phyloP scores from a whole-genome alignment of 2,888 invertebrate species.

The Oscheius sp. region DNA sequence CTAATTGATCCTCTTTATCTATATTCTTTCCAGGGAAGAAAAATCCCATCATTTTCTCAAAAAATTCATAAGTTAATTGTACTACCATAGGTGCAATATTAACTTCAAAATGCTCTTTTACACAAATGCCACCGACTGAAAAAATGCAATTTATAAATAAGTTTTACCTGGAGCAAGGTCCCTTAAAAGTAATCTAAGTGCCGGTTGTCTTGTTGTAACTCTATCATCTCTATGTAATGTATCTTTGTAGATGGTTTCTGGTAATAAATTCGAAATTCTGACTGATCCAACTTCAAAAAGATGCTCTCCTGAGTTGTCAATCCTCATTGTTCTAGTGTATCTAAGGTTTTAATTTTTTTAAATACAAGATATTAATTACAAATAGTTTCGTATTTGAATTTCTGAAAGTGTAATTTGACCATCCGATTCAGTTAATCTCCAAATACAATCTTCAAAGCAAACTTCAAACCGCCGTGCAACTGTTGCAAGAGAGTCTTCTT shows the following conservation, averaged over 20 bases:
- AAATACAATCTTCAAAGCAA: constrained; percentile 96
- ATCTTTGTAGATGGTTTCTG: constrained; percentile 83
- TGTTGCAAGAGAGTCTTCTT: constrained; percentile 37
- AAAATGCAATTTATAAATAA: neutral
- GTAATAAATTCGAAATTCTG: constrained; percentile 90
- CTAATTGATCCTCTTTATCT: constrained; percentile 59
- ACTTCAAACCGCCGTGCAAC: constrained; percentile 79
- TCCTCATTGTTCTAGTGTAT: constrained; percentile 93
- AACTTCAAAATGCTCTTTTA: constrained; percentile 94
- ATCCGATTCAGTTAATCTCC: constrained; percentile 95
- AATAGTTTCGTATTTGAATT: constrained; percentile 90
- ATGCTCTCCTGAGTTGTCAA: constrained; percentile 96
- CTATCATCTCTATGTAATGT: constrained; percentile 40
- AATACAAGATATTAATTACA: constrained; percentile 75
- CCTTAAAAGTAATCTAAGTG: constrained; percentile 90
- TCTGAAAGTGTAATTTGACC: constrained; percentile 97
- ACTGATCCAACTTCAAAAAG: constrained; percentile 93
- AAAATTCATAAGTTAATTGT: constrained; percentile 75
- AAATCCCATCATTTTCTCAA: constrained; percentile 81
- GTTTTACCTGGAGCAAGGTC: constrained; percentile 77
- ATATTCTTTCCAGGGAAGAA: constrained; percentile 87
- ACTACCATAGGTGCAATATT: constrained; percentile 74
- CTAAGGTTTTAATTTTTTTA: constrained; percentile 71
- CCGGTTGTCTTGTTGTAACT: constrained; percentile 80
- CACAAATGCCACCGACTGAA: constrained; percentile 94